phyloP scores from a whole-genome alignment of 1,140 invertebrate species.

The Nilaparvata lugens region DNA sequence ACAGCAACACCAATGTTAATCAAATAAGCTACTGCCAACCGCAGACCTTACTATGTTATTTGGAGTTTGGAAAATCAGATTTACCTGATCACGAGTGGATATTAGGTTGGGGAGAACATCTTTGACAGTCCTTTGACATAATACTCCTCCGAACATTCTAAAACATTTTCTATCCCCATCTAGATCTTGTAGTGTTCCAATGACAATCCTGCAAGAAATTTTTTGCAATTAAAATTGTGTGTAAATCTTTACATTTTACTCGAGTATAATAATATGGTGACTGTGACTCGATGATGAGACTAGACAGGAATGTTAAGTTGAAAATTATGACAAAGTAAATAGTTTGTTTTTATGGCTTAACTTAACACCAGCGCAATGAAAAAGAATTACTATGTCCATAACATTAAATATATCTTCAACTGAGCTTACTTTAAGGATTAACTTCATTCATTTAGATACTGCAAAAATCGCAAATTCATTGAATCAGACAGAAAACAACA shows the following conservation, averaged over 20 bases:
- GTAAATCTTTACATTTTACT: not conserved
- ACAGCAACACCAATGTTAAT: too few species aligned
- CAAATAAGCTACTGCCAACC: too few species aligned
- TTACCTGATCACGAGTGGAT: constrained; percentile 71
- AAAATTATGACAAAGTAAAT: not conserved
- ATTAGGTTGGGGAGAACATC: constrained; percentile 79
- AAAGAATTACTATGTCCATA: not conserved
- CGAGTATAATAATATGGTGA: not conserved
- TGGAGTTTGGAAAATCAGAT: not conserved
- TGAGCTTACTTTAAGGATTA: too few species aligned
- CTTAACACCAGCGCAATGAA: not conserved
- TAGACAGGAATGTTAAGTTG: not conserved
- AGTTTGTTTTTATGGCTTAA: too few species aligned
- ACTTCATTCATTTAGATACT: too few species aligned
- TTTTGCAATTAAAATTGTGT: not conserved
- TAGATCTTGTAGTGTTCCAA: constrained; percentile 83
- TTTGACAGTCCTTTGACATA: constrained; percentile 86
- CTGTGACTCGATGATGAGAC: not conserved
- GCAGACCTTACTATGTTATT: too few species aligned
- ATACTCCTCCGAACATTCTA: constrained; percentile 84
- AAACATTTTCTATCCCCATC: constrained; percentile 83
- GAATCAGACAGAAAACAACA: too few species aligned
- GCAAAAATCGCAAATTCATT: too few species aligned
- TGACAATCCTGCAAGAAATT: constrained; percentile 69
- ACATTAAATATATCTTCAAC: too few species aligned